Evolutionary conservation across 2,113 vertebrate species (phyloP).

Genomic region (Porphyrio hochstetteri): DNA sequence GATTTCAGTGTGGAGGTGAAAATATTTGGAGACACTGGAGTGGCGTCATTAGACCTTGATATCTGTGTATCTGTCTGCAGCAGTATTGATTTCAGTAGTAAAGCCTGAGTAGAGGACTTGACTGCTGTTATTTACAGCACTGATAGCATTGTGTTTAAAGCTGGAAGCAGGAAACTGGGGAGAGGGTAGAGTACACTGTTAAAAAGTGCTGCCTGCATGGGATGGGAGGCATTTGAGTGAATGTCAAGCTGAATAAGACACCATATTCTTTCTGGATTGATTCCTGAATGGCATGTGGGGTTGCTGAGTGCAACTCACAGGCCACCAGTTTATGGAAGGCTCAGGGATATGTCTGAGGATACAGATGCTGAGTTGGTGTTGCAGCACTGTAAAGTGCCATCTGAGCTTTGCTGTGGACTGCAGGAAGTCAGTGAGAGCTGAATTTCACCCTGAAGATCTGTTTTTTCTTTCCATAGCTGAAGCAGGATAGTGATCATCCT

Average conservation of each 20-base stretch:
- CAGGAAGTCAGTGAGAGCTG: not conserved
- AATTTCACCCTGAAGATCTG: not conserved
- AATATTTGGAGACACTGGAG: not conserved
- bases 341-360: not conserved
- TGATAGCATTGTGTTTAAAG: not conserved
- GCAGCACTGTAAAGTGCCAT: not conserved
- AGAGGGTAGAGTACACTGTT: not conserved
- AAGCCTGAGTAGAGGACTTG: not conserved
- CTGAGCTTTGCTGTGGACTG: not conserved
- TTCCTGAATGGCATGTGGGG: not conserved
- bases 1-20: not conserved
- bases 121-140: not conserved
- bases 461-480: not conserved
- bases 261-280: not conserved
- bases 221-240: not conserved
- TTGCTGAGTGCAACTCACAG: not conserved
- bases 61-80: not conserved
- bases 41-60: not conserved
- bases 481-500: conserved; percentile 16
- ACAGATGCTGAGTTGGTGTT: not conserved
- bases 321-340: rapidly evolving
- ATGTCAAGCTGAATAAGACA: not conserved
- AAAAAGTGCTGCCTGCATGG: not conserved
- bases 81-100: not conserved
- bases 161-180: not conserved